Conservation (phyloP, 2,797 vertebrate genomes). For the Tangara arthus region DNA sequence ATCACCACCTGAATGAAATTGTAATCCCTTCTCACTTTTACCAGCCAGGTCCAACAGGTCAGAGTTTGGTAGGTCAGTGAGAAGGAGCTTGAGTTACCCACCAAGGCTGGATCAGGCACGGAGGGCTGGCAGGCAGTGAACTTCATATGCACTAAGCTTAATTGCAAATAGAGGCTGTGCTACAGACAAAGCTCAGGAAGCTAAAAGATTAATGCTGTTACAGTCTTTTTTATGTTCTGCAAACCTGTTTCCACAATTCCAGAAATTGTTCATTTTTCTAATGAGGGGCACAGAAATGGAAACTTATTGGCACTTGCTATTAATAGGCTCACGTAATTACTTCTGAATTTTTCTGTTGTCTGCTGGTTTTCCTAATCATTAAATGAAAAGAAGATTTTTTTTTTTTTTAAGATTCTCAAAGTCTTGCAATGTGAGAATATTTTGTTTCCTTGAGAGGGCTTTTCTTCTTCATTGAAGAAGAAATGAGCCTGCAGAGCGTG, state of each 20-base stretch:
- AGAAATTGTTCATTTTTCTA: background rate
- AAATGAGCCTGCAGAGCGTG: background rate
- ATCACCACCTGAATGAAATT: conserved; percentile 26
- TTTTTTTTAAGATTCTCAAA: background rate
- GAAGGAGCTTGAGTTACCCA: conserved; percentile 37
- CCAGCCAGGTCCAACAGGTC: conserved; percentile 4
- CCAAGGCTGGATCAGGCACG: background rate
- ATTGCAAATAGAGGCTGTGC: conserved; percentile 46
- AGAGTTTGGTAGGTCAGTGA: conserved; percentile 36
- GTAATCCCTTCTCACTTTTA: conserved; percentile 48
- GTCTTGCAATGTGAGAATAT: background rate
- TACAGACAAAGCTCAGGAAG: background rate
- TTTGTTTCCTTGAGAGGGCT: background rate
- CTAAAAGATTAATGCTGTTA: conserved; percentile 18
- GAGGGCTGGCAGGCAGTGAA: background rate
- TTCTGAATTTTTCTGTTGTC: background rate
- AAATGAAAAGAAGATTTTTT: background rate
- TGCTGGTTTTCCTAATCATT: background rate
- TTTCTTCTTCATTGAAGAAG: background rate
- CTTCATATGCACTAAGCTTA: conserved; percentile 35
- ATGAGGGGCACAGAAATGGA: background rate
- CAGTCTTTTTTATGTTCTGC: background rate
- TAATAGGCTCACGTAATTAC: background rate
- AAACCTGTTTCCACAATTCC: background rate
- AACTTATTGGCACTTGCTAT: background rate